Conservation (phyloP, 1,140 invertebrate species). For the Papilio machaon region DNA sequence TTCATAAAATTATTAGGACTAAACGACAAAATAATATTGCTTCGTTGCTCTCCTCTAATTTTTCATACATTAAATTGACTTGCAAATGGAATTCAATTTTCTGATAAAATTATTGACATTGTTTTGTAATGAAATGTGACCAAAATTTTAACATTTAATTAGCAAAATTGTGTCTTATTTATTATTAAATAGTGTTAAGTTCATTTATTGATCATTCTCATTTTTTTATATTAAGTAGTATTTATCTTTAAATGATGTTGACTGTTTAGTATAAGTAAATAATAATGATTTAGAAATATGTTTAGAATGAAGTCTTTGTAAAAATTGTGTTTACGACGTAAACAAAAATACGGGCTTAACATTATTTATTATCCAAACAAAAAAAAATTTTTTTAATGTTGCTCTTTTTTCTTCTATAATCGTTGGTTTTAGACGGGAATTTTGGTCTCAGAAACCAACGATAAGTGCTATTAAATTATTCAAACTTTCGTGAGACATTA, state of each 20-base stretch:
- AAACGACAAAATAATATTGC: background rate
- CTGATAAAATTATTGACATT: background rate
- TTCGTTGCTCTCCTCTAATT: background rate
- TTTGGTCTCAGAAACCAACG: no score
- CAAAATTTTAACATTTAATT: background rate
- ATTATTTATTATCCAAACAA: no score
- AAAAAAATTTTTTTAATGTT: no score
- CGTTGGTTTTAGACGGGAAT: no score
- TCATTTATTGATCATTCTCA: no score
- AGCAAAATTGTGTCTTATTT: background rate
- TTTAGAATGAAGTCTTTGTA: background rate
- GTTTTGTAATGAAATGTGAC: background rate
- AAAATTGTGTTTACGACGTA: no score
- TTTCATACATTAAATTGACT: background rate
- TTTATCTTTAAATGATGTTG: background rate
- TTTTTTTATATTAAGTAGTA: background rate
- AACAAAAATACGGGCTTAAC: no score
- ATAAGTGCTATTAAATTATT: no score
- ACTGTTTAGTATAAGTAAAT: constrained; percentile 5
- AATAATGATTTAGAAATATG: background rate
- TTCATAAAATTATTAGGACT: background rate
- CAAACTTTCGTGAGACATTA: no score
- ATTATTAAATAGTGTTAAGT: background rate
- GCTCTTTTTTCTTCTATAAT: no score
- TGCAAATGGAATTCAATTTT: background rate